Percentiles rank a stretch among this genome's conserved stretches.
phyloP scores from a whole-genome alignment of 2,888 invertebrate species.

The Melipona beecheii region DNA sequence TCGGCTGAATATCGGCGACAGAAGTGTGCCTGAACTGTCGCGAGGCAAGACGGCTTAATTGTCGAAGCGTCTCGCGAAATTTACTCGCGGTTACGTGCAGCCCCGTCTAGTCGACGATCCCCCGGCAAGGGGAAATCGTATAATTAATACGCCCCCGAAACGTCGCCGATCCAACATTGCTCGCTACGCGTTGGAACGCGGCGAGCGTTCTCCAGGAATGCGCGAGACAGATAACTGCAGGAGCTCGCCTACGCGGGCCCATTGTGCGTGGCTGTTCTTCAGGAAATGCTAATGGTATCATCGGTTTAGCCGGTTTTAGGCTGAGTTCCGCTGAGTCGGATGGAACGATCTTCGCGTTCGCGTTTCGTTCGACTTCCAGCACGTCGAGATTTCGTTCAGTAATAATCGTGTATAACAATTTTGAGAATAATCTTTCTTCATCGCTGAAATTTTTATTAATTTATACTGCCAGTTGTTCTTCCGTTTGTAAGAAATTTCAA shows the following conservation, averaged over 20 bases:
- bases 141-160: slow-evolving; percentile 67
- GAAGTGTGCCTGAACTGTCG: slow-evolving; percentile 17
- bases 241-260: not conserved
- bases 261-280: slow-evolving; percentile 1
- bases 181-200: slow-evolving; percentile 2
- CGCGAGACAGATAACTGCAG: slow-evolving; percentile 45
- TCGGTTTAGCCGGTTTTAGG: not conserved
- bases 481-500: no score
- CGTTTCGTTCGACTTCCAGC: no score
- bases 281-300: slow-evolving; percentile 22
- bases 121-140: slow-evolving; percentile 45
- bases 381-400: no score
- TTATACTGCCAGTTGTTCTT: no score
- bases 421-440: no score
- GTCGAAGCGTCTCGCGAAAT: slow-evolving; percentile 63
- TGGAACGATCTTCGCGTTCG: not conserved
- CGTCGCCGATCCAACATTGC: slow-evolving; percentile 34
- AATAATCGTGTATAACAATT: no score
- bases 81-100: slow-evolving; percentile 56
- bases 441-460: no score
- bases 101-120: slow-evolving; percentile 36
- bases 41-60: slow-evolving; percentile 63
- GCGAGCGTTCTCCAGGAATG: slow-evolving; percentile 27
- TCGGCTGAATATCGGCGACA: slow-evolving; percentile 36
- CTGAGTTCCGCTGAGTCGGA: not conserved